Evolutionary conservation across 1,140 invertebrate species (phyloP).

Genomic region (Gryon sp.): DNA sequence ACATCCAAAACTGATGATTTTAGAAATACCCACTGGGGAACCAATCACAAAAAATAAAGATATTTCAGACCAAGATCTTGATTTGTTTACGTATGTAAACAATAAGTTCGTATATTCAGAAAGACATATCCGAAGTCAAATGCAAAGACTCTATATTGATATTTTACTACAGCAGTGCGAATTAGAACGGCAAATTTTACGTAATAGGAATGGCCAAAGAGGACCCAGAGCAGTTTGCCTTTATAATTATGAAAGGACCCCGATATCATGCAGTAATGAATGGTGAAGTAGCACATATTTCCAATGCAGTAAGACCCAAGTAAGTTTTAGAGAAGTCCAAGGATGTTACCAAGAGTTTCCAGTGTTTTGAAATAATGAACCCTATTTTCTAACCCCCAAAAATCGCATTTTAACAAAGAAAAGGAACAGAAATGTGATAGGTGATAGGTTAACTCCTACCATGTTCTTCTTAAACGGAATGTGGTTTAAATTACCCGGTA

Average conservation of each 20-base stretch:
- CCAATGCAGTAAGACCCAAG: neutral
- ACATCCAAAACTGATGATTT: conserved; percentile 53
- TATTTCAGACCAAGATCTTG: conserved; percentile 28
- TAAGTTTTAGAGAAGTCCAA: neutral
- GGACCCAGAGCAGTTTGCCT: conserved; percentile 18
- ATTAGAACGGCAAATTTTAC: conserved; percentile 13
- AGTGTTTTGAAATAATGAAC: neutral
- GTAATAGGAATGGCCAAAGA: neutral
- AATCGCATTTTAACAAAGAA: conserved; percentile 4
- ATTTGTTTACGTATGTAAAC: conserved; percentile 47
- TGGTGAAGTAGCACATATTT: conserved; percentile 14
- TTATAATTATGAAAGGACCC: conserved; percentile 17
- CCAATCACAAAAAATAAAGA: too few relatives aligned
- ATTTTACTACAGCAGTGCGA: conserved; percentile 11
- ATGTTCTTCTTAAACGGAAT: too few relatives aligned
- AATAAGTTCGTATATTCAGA: too few relatives aligned
- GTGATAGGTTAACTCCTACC: neutral
- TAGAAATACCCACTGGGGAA: conserved; percentile 8
- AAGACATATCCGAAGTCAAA: neutral
- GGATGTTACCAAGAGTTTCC: conserved; percentile 28
- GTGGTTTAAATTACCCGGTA: too few relatives aligned
- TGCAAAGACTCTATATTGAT: too few relatives aligned
- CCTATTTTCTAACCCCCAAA: conserved; percentile 21
- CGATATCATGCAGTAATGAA: conserved; percentile 9
- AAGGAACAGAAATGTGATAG: neutral